Conservation (phyloP, 2,797 vertebrate species). For the Lacerta agilis region DNA sequence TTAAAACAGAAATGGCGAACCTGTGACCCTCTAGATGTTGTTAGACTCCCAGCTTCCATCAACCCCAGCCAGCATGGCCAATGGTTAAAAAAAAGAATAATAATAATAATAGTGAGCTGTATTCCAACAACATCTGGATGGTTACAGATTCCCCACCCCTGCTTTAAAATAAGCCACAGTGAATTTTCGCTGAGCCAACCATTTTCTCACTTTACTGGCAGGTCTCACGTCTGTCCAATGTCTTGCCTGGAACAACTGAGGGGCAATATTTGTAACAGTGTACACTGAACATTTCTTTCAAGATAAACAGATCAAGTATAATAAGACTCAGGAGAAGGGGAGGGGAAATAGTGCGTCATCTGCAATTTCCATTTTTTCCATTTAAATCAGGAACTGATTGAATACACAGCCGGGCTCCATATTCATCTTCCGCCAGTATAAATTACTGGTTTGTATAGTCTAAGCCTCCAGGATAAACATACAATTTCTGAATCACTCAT, state of each 20-base stretch:
- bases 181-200: slow-evolving; percentile 46
- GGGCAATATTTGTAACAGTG: slow-evolving; percentile 47
- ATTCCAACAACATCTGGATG: neutral
- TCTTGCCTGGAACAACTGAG: slow-evolving; percentile 49
- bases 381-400: slow-evolving; percentile 62
- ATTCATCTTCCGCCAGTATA: slow-evolving; percentile 60
- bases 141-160: neutral
- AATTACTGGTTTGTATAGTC: slow-evolving; percentile 64
- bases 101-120: neutral
- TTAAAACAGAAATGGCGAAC: neutral
- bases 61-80: neutral
- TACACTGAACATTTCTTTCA: slow-evolving; percentile 54
- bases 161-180: slow-evolving; percentile 33
- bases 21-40: neutral
- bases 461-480: slow-evolving; percentile 68
- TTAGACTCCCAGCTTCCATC: neutral
- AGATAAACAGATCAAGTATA: slow-evolving; percentile 70
- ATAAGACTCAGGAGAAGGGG: slow-evolving; percentile 57
- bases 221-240: slow-evolving; percentile 52
- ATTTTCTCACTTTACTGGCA: slow-evolving; percentile 42
- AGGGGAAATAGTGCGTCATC: slow-evolving; percentile 32
- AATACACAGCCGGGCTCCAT: slow-evolving; percentile 46
- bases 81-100: neutral
- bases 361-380: slow-evolving; percentile 60
- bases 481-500: slow-evolving; percentile 52